Conservation (phyloP, 2,113 vertebrate species). For the Poecile atricapillus region DNA sequence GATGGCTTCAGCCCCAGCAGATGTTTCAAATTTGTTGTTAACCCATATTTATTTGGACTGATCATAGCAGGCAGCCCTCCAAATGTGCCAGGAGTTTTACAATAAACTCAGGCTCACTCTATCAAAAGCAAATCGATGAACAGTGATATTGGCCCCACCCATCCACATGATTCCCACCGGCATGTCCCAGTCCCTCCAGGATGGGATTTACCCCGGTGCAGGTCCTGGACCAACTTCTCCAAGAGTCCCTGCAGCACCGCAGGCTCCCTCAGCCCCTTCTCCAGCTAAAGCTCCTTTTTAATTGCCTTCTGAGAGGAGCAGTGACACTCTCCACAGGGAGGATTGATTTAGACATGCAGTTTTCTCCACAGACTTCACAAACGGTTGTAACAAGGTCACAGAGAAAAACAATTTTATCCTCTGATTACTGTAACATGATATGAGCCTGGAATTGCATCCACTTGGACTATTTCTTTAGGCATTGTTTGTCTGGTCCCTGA, state of each 20-base stretch:
- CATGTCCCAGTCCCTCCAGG: accelerated
- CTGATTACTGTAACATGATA: conserved; percentile 41
- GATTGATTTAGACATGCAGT: conserved; percentile 10
- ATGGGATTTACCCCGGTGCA: background rate
- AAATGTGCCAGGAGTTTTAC: background rate
- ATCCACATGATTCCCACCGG: accelerated
- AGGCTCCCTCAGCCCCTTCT: background rate
- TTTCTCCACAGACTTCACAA: conserved; percentile 32
- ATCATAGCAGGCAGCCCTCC: conserved; percentile 30
- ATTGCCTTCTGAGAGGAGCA: background rate
- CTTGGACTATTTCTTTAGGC: conserved; percentile 4
- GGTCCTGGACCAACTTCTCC: background rate
- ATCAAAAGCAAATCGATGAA: background rate
- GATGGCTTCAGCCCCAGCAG: background rate
- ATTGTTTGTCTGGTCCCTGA: background rate
- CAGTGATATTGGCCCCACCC: background rate
- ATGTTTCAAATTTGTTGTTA: conserved; percentile 49
- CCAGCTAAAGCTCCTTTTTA: background rate
- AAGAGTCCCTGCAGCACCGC: accelerated
- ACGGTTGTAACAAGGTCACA: conserved; percentile 58
- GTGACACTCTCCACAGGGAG: background rate
- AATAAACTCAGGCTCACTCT: background rate
- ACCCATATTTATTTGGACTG: conserved; percentile 25
- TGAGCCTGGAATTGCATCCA: conserved; percentile 9
- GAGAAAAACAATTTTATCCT: conserved; percentile 60